Evolutionary conservation across 2,113 vertebrate genomes (phyloP).

Genomic region (Lonchura striata): DNA sequence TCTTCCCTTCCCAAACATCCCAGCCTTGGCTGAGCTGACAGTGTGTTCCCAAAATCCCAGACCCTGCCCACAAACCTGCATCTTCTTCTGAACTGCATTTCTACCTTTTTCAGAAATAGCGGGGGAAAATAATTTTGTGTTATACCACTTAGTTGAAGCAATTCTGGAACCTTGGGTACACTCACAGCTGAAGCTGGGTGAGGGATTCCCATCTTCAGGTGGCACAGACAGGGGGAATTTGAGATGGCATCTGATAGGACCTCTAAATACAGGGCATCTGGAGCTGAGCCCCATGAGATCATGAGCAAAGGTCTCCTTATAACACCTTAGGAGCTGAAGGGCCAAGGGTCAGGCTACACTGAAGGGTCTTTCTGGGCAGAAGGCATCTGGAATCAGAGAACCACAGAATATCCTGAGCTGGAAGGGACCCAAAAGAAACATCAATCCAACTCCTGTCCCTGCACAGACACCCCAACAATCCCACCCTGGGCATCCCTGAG

Average conservation of each 20-base stretch:
- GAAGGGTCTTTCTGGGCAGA: background rate
- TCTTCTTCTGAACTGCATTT: background rate
- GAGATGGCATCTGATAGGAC: background rate
- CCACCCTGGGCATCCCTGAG: background rate
- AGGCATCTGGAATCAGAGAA: background rate
- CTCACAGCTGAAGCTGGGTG: background rate
- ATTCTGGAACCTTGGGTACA: background rate
- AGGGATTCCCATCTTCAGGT: background rate
- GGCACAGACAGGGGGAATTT: background rate
- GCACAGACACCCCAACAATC: background rate
- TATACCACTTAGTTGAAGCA: background rate
- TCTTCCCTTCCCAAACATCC: background rate
- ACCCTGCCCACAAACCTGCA: background rate
- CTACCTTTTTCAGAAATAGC: background rate
- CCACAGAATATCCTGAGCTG: background rate
- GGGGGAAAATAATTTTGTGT: rapidly evolving
- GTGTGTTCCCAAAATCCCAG: background rate
- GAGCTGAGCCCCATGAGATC: background rate
- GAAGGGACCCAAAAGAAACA: background rate
- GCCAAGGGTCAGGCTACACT: background rate
- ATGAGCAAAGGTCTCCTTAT: background rate
- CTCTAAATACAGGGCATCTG: background rate
- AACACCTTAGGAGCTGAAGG: background rate
- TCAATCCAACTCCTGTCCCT: rapidly evolving
- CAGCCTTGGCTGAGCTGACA: background rate